Conservation (phyloP, 2,113 vertebrate genomes). For the Aegithalos caudatus region DNA sequence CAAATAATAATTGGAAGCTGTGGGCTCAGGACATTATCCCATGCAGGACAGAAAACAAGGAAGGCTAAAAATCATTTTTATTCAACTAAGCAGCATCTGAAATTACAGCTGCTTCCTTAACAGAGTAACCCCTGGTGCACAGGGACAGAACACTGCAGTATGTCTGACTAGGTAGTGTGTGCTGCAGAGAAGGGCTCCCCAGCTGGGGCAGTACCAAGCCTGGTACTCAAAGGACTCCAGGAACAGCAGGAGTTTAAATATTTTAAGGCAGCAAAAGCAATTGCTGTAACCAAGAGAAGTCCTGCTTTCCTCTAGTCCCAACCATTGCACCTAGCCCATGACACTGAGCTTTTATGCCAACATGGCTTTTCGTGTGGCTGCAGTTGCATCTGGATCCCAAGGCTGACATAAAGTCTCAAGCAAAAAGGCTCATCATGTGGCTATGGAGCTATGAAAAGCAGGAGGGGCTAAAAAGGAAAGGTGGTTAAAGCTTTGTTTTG, state of each 20-base stretch:
- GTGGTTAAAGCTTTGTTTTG: background rate
- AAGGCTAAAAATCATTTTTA: background rate
- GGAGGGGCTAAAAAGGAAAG: background rate
- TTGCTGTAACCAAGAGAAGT: background rate
- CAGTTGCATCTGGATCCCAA: background rate
- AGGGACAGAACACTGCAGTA: rapidly evolving
- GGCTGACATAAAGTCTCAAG: background rate
- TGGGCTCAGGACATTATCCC: background rate
- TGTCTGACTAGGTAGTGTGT: background rate
- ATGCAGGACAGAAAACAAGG: background rate
- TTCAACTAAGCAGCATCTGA: background rate
- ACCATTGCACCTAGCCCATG: background rate
- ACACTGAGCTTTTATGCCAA: background rate
- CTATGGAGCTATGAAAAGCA: background rate
- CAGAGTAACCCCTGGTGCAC: background rate
- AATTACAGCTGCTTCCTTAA: background rate
- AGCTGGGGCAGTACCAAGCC: background rate
- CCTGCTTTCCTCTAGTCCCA: background rate
- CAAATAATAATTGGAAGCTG: background rate
- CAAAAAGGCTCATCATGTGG: background rate
- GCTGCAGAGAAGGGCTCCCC: background rate
- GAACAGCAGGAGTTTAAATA: background rate
- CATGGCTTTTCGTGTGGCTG: background rate
- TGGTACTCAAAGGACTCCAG: background rate
- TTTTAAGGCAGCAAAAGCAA: background rate